Conservation (phyloP, 2,888 invertebrate species). For the Tridacna gigas region DNA sequence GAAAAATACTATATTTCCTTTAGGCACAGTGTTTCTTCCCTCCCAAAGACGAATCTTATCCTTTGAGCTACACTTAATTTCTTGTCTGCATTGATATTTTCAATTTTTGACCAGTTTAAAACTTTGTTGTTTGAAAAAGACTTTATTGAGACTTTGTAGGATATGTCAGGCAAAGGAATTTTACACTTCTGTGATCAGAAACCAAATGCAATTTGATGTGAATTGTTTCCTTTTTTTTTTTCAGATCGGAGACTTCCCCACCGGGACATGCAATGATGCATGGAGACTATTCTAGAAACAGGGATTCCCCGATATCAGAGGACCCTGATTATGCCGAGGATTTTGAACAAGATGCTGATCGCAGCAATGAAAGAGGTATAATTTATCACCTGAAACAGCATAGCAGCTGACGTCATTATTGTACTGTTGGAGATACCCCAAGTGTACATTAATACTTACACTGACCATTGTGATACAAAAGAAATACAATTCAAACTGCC, state of each 20-base stretch:
- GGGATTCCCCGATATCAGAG: constrained; percentile 80
- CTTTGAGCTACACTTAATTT: background rate
- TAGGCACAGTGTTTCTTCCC: no score
- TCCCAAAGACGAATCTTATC: background rate
- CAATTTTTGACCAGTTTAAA: background rate
- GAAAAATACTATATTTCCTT: no score
- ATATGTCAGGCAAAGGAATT: background rate
- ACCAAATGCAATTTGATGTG: no score
- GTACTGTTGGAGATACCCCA: no score
- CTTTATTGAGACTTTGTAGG: background rate
- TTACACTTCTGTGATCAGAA: no score
- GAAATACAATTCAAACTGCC: no score
- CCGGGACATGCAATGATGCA: constrained; percentile 49
- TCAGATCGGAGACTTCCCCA: constrained; percentile 52
- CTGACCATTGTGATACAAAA: no score
- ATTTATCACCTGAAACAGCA: no score
- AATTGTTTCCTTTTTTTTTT: background rate
- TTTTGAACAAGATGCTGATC: constrained; percentile 32
- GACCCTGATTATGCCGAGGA: constrained; percentile 81
- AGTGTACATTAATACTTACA: no score
- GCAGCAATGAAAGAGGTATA: constrained; percentile 18
- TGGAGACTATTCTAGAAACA: constrained; percentile 68
- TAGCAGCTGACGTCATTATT: no score
- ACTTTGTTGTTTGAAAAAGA: background rate
- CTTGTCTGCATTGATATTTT: background rate